Evolutionary conservation across 2,888 invertebrate species (phyloP).

Genomic region (Papilio demoleus): DNA sequence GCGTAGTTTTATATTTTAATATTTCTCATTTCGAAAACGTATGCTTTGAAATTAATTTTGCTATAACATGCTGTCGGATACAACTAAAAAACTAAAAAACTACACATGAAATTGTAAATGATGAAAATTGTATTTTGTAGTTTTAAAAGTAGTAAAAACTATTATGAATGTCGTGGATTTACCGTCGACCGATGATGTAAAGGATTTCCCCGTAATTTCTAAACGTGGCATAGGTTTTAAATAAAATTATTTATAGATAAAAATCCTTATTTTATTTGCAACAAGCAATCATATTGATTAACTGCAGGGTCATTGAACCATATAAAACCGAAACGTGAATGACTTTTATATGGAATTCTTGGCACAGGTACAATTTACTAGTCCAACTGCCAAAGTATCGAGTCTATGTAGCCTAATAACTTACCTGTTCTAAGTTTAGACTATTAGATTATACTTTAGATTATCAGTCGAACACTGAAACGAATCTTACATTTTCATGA

Average conservation of each 20-base stretch:
- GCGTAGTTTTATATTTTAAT: background rate
- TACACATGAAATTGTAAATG: no score
- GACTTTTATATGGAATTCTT: slow-evolving; percentile 30
- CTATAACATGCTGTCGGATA: no score
- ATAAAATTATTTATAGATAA: background rate
- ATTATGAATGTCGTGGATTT: background rate
- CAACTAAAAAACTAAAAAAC: no score
- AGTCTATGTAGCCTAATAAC: background rate
- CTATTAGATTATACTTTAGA: no score
- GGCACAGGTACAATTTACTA: slow-evolving; percentile 30
- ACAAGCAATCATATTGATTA: slow-evolving; percentile 27
- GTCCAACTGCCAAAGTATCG: slow-evolving; percentile 22
- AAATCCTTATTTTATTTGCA: slow-evolving; percentile 23
- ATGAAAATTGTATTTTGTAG: no score
- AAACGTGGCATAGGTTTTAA: background rate
- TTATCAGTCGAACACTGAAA: no score
- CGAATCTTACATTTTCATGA: no score
- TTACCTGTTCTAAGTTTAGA: no score
- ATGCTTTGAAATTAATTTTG: no score
- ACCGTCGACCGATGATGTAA: background rate
- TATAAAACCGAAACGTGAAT: slow-evolving; percentile 23
- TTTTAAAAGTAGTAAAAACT: background rate
- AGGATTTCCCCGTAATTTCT: background rate
- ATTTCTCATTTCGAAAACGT: no score
- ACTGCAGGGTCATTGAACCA: slow-evolving; percentile 34